Evolutionary conservation across 2,888 invertebrate species (phyloP).

Genomic region (Tetragnatha montana): DNA sequence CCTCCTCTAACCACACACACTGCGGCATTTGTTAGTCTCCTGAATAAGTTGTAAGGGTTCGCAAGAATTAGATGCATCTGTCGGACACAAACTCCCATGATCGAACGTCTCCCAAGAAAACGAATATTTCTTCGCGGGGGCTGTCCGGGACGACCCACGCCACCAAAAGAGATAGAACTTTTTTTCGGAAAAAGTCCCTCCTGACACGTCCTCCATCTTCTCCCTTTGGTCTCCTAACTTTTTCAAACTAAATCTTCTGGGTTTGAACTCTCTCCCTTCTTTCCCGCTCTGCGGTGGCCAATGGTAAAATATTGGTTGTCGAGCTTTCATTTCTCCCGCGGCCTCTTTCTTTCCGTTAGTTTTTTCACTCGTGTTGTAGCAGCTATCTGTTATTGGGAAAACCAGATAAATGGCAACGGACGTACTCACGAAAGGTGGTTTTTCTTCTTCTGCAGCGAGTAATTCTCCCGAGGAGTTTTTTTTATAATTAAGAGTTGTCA

Average conservation of each 20-base stretch:
- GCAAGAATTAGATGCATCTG: background rate
- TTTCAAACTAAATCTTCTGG: constrained; percentile 42
- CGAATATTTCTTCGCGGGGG: constrained; percentile 18
- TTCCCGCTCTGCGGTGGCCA: constrained; percentile 40
- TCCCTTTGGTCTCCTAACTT: constrained; percentile 13
- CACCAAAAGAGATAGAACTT: constrained; percentile 41
- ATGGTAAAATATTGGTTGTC: constrained; percentile 64
- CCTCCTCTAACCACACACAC: too few relatives aligned
- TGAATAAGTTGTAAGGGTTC: background rate
- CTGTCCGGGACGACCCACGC: constrained; percentile 29
- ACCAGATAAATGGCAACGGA: constrained; percentile 51
- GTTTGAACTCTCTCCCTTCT: constrained; percentile 40
- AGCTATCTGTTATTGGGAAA: constrained; percentile 56
- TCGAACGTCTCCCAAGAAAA: constrained; percentile 6
- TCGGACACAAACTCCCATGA: background rate
- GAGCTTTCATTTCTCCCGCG: constrained; percentile 57
- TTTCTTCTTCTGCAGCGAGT: constrained; percentile 8
- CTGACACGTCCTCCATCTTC: constrained; percentile 58
- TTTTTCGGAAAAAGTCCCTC: constrained; percentile 39
- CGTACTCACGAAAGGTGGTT: constrained; percentile 16
- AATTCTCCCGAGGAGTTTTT: constrained; percentile 20
- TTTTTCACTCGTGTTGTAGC: constrained; percentile 58
- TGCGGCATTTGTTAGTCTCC: too few relatives aligned
- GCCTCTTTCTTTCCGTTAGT: constrained; percentile 10
- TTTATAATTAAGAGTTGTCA: constrained; percentile 20